phyloP scores from a whole-genome alignment of 2,888 invertebrate species.

The Eutolmus rufibarbis region DNA sequence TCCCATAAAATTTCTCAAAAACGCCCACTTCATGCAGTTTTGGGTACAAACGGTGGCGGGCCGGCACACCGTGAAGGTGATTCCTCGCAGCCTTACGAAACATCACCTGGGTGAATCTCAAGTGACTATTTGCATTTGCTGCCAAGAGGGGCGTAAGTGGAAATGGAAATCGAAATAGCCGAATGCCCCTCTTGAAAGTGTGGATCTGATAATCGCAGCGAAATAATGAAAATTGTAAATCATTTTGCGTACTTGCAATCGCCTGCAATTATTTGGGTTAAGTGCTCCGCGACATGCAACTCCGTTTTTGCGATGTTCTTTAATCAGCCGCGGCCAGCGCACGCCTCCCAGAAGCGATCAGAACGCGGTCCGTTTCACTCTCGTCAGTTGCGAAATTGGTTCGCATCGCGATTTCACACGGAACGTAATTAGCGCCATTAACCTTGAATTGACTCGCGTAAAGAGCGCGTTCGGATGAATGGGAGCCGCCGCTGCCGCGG shows the following conservation, averaged over 20 bases:
- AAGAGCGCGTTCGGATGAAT: conserved; percentile 10
- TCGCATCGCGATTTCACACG: conserved; percentile 18
- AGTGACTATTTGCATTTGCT: background rate
- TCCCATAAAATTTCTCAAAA: background rate
- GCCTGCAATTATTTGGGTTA: conserved; percentile 23
- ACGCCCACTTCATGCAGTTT: background rate
- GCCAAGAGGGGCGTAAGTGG: background rate
- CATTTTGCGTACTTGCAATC: background rate
- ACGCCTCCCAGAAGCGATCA: background rate
- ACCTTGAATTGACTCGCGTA: conserved; percentile 26
- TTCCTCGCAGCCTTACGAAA: background rate
- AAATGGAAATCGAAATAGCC: background rate
- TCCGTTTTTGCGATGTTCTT: background rate
- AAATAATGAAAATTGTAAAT: conserved; percentile 11
- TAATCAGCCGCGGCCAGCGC: background rate
- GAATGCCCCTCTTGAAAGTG: background rate
- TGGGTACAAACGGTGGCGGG: too few relatives aligned
- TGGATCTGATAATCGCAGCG: conserved; percentile 8
- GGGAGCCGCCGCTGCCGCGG: background rate
- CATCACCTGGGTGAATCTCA: background rate
- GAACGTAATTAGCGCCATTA: conserved; percentile 26
- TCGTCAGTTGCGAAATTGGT: conserved; percentile 18
- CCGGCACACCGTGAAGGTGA: background rate
- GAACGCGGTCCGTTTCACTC: conserved; percentile 25
- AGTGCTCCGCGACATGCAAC: background rate